Evolutionary conservation across 2,888 invertebrate genomes (phyloP), one percentile per base, ranked within the genome.

Genomic region (Mesoligia furuncula): DNA sequence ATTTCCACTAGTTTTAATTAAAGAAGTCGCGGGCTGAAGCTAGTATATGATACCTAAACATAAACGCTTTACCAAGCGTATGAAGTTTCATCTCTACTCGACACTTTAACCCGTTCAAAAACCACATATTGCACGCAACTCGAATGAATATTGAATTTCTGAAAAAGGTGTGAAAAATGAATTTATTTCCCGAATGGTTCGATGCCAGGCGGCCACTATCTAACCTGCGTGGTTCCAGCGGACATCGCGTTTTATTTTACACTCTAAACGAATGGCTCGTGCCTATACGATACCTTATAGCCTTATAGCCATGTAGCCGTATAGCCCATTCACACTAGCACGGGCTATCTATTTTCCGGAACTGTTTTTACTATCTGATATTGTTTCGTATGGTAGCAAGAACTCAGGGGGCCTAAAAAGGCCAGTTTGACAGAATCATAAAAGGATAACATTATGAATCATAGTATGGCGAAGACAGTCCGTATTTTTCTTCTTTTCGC

Each of bases 91-190:
- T 8, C 8, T 57, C n/a, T 9, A 8, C 9, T n/a, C 13, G 0
- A 54, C 20, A 13, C 6, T 42, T 48, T n/a, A 72, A 67, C 31
- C 9, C n/a, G 36, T 80, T 73, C 13, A 36, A 65, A 79, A 72
- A 79, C 62, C 45, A 42, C 7, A 1, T 36, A 42, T 57, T 51
- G 11, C 39, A 15, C 48, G 42, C 27, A 7, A 71, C 27, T 48
- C n/a, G 68, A 3, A 65, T 74, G 65, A 65, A 81, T 81, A 81
- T 81, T 85, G 85, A 81, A 85, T 82, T 80, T 75, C 20, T 8
- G 20, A 24, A 75, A 82, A 85, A 66, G n/a, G 81, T 75, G 66
- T 51, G 81, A 62, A 66, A 85, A 80, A 84, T 80, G 59, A 62
- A 81, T 80, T 74, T 70, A 67, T 74, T 67, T 74, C 17, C 20